phyloP scores from a whole-genome alignment of 2,113 vertebrate species.

The Brachyistius frenatus region DNA sequence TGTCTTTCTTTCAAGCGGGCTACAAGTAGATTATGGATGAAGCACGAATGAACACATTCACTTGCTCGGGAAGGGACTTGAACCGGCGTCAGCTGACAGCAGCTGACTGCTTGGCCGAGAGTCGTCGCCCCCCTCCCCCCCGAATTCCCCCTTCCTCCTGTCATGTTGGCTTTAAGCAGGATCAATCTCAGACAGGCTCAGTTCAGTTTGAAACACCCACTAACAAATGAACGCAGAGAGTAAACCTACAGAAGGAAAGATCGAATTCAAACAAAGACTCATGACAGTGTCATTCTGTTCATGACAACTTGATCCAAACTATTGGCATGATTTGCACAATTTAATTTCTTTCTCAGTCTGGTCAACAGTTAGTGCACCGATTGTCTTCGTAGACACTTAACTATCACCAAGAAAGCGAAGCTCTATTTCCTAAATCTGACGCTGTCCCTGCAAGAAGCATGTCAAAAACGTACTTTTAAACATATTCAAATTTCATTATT shows the following conservation, averaged over 20 bases:
- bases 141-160: neutral
- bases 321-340: neutral
- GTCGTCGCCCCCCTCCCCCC: neutral
- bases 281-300: constrained; percentile 39
- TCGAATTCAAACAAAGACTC: constrained; percentile 41
- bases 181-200: constrained; percentile 40
- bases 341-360: neutral
- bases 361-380: constrained; percentile 2
- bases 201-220: constrained; percentile 35
- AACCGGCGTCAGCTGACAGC: constrained; percentile 53
- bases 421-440: too few species aligned
- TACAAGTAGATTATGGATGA: constrained; percentile 70
- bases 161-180: constrained; percentile 50
- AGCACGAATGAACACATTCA: constrained; percentile 60
- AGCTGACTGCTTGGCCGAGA: constrained; percentile 14
- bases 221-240: constrained; percentile 36
- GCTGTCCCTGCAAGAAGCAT: too few species aligned
- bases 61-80: constrained; percentile 48
- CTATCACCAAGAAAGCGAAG: too few species aligned
- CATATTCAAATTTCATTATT: too few species aligned
- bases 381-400: too few species aligned
- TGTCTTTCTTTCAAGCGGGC: constrained; percentile 51
- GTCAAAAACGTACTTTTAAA: too few species aligned
- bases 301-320: constrained; percentile 40
- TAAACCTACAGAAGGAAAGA: constrained; percentile 38